Evolutionary conservation across 2,888 invertebrate genomes (phyloP).

Genomic region (Tinea pellionella): DNA sequence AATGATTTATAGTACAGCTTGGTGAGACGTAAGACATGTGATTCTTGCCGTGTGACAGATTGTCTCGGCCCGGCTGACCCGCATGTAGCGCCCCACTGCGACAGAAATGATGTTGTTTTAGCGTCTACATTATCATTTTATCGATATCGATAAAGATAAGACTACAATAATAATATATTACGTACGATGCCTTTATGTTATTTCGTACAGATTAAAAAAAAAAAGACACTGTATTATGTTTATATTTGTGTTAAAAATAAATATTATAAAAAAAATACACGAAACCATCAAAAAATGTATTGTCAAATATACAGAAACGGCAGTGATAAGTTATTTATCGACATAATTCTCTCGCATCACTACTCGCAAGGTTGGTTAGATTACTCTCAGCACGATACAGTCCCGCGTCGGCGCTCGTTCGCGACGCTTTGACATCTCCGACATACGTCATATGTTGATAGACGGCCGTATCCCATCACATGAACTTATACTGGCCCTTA

Average conservation of each 20-base stretch:
- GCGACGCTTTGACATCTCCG: slow-evolving; percentile 69
- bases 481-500: background rate
- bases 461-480: slow-evolving; percentile 49
- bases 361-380: slow-evolving; percentile 52
- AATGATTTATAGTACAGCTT: slow-evolving; percentile 66
- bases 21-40: slow-evolving; percentile 50
- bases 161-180: background rate
- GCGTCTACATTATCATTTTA: slow-evolving; percentile 23
- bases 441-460: slow-evolving; percentile 64
- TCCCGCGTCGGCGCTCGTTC: slow-evolving; percentile 66
- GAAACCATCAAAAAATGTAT: too few relatives aligned
- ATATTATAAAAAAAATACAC: too few relatives aligned
- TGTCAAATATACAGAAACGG: too few relatives aligned
- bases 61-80: slow-evolving; percentile 64
- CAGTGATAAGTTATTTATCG: too few relatives aligned
- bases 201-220: too few relatives aligned
- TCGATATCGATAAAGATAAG: slow-evolving; percentile 39
- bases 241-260: too few relatives aligned
- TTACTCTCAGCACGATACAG: slow-evolving; percentile 70
- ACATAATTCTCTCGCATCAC: slow-evolving; percentile 26
- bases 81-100: slow-evolving; percentile 52
- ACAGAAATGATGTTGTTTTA: slow-evolving; percentile 48
- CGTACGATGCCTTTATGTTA: too few relatives aligned
- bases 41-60: slow-evolving; percentile 67
- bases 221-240: too few relatives aligned